Base-by-base conservation (phyloP, 1,140 invertebrate species). In the Rhopalosiphum padi region DNA sequence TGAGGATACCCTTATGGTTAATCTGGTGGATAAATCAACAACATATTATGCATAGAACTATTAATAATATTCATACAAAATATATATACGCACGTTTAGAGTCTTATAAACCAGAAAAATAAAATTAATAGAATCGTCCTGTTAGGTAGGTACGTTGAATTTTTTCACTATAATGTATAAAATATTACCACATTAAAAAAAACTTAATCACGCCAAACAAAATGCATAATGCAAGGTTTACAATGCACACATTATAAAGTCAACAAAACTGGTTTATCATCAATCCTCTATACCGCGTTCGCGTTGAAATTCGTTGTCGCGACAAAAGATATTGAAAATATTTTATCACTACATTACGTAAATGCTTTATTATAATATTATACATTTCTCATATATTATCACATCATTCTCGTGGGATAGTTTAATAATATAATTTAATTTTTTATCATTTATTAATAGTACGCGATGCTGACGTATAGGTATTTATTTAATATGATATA, bases 261-360 rank as follows among this genome's bases (percentile, higher is more conserved):
- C 11, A 46, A 87, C 85, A 35, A 87, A 87, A 87, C 85, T 87
- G 85, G 85, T 87, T 87, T 87, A 46, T n/a, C 85, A 46, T 87
- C 85, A 41, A 87, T 87, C 85, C 23, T 87, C 11, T n/a, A 51
- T 46, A 87, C n/a, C 11, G 15, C 30, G 11, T n/a, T 2, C 25
- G 85, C 85, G 85, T 87, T 87, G 85, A 87, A 87, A 46, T 87
- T 48, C 11, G 21, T 43, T 87, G 41, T 87, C 43, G 30, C 18
- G 85, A 87, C 85, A 87, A 87, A 87, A 87, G 85, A n/a, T 87
- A 87, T 87, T 87, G 85, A 87, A 87, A 87, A 87, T 87, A 87
- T 87, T 87, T 87, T 87, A 85, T 43, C 23, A 85, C 23, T 41
- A 85, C 22, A 83, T n/a, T 23, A n/a, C 11, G n/a, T 82, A 82